Base-by-base conservation (phyloP, 2,888 invertebrate species). In the Caenorhabditis doughertyi region DNA sequence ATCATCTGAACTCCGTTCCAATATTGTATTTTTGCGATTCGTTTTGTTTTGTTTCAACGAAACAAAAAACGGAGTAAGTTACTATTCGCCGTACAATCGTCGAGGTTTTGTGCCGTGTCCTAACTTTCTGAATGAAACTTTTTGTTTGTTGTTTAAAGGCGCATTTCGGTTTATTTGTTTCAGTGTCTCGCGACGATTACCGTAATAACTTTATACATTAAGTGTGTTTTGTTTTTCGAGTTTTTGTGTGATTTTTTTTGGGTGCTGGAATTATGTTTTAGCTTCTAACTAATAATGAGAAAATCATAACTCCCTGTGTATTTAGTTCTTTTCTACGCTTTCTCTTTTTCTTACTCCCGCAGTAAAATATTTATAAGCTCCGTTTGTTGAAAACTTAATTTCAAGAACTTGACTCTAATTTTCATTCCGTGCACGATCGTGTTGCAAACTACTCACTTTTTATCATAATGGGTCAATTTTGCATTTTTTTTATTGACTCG, bases 61-160 rank as follows among this genome's bases (percentile, higher is more conserved):
- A 56, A 56, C 47, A 58, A 51, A 35, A 68, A 68, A 62, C 68
- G 68, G 25, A 77, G 77, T 77, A 21, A 77, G 77, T 77, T 51
- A 32, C 29, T 27, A n/a, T n/a, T n/a, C n/a, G n/a, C n/a, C n/a
- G n/a, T n/a, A n/a, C n/a, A n/a, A n/a, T n/a, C n/a, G n/a, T n/a
- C n/a, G n/a, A n/a, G 21, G 13, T 16, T 42, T 60, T 32, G 5
- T 32, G 4, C 9, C 4, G 32, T 32, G 5, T 4, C 32, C 9
- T 32, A 7, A 7, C 32, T 32, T 32, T 32, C 32, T 32, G 32
- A 21, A 18, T 58, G 39, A 39, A 39, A 9, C 13, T 5, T 39
- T 3, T 11, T 16, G 39, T 13, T 13, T 21, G 2, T 9, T 70
- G n/a, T 39, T 35, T 47, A 62, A 73, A 73, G 65, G 64, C 64